A percentile compares a stretch with the other conserved stretches of the same genome.
Evolutionary conservation across 2,888 invertebrate genomes (phyloP).

Genomic region (Peribatodes rhomboidaria): DNA sequence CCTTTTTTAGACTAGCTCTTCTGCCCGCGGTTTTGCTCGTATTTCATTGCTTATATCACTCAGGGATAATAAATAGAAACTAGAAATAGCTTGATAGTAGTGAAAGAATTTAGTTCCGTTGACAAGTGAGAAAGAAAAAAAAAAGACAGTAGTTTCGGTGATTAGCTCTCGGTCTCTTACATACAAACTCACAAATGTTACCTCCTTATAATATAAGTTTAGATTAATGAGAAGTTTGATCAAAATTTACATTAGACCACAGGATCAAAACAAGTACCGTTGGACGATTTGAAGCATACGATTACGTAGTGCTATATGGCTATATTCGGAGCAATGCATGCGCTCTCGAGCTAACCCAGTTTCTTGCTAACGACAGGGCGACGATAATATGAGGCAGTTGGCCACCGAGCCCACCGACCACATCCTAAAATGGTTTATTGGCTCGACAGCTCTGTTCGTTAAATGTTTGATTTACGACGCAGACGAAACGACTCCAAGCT

Average conservation of each 20-base stretch:
- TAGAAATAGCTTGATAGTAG: too few relatives aligned
- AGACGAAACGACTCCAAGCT: conserved; percentile 60
- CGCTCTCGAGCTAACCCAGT: conserved; percentile 49
- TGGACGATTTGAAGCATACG: background rate
- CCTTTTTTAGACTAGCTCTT: too few relatives aligned
- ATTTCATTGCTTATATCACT: too few relatives aligned
- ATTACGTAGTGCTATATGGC: conserved; percentile 2
- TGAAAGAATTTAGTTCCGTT: too few relatives aligned
- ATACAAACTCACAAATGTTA: too few relatives aligned
- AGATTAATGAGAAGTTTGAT: too few relatives aligned
- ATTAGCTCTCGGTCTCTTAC: too few relatives aligned
- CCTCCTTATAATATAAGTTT: too few relatives aligned
- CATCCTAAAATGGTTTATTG: conserved; percentile 71
- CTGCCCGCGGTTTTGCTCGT: too few relatives aligned
- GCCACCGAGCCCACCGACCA: conserved; percentile 57
- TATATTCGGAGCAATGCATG: conserved; percentile 37
- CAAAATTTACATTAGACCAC: background rate
- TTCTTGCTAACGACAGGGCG: conserved; percentile 45
- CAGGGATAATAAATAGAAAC: too few relatives aligned
- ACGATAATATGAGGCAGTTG: conserved; percentile 61
- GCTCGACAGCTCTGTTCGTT: conserved; percentile 70
- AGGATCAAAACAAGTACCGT: background rate
- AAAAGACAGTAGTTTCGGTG: too few relatives aligned
- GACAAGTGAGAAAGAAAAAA: too few relatives aligned
- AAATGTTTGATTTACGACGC: conserved; percentile 74